Evolutionary conservation across 2,797 vertebrate species (phyloP).

Genomic region (Phrynocephalus vlangalii): DNA sequence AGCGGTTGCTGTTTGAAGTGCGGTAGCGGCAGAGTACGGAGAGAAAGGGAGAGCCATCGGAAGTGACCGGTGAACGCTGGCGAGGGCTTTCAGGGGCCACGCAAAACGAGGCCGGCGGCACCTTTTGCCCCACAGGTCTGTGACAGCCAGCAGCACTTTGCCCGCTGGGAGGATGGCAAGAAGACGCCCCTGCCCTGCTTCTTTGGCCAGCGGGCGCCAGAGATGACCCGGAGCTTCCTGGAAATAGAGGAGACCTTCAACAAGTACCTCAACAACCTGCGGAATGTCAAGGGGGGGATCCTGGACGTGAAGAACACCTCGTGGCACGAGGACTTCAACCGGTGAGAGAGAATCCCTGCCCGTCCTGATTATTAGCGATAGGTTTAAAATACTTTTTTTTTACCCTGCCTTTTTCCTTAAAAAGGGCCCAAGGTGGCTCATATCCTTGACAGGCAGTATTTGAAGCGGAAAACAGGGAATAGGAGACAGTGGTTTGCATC

Average conservation of each 20-base stretch:
- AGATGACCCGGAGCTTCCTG: constrained; percentile 78
- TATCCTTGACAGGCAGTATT: too few relatives aligned
- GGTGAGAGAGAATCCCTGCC: constrained; percentile 59
- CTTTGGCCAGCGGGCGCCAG: constrained; percentile 74
- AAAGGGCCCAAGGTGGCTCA: too few relatives aligned
- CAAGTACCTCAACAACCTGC: constrained; percentile 76
- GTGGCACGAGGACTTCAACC: constrained; percentile 84
- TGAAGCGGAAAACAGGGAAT: too few relatives aligned
- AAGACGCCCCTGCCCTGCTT: constrained; percentile 82
- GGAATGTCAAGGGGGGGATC: constrained; percentile 72
- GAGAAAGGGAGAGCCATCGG: too few relatives aligned
- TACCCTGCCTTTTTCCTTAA: too few relatives aligned
- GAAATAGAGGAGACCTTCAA: constrained; percentile 83
- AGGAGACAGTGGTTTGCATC: too few relatives aligned
- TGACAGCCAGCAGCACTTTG: constrained; percentile 88
- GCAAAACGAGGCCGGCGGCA: too few relatives aligned
- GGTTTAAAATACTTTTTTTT: too few relatives aligned
- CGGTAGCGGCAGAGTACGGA: too few relatives aligned
- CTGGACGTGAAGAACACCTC: constrained; percentile 83
- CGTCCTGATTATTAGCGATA: too few relatives aligned
- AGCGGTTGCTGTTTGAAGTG: too few relatives aligned
- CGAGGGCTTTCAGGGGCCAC: background rate
- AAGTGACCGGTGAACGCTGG: too few relatives aligned
- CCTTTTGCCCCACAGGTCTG: constrained; percentile 80
- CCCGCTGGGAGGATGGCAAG: constrained; percentile 85